These are phyloP conservation scores for Propsilocerus akamusi DNA, from an alignment of 1,140 invertebrate species.

Conservation along the genomic window DNA sequence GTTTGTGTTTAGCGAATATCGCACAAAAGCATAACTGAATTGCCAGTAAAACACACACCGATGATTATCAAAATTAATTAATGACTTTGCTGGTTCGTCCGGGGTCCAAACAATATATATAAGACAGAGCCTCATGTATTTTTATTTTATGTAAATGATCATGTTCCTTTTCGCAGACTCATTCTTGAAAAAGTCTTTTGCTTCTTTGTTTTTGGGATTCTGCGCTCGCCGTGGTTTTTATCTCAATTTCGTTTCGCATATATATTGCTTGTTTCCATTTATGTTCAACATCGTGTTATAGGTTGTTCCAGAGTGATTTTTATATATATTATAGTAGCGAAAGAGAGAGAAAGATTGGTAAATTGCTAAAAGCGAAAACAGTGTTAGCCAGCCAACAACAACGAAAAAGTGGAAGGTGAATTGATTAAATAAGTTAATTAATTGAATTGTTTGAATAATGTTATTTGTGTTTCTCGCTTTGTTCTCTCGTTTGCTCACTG, in stretches of 20 bases:
- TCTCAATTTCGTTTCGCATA: not conserved
- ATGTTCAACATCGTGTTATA: constrained; percentile 2
- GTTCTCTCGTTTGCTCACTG: too few species aligned
- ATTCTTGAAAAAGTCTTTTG: too few species aligned
- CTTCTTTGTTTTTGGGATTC: too few species aligned
- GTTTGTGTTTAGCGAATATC: too few species aligned
- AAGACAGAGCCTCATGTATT: too few species aligned
- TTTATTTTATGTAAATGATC: not conserved
- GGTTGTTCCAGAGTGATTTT: not conserved
- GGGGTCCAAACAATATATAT: too few species aligned
- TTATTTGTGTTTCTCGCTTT: not conserved
- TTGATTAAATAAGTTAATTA: not conserved
- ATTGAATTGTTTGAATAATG: not conserved
- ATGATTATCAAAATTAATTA: constrained; percentile 4
- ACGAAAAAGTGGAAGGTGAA: too few species aligned
- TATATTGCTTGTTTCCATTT: not conserved
- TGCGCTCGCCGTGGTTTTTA: not conserved
- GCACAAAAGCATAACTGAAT: too few species aligned
- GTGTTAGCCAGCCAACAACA: not conserved
- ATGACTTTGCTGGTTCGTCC: not conserved
- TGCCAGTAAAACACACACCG: constrained; percentile 4
- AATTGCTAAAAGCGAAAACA: not conserved
- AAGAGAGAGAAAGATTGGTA: not conserved
- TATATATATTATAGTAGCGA: not conserved
- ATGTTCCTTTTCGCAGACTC: not conserved